Percentiles rank a stretch among this genome's conserved stretches.
Conservation (phyloP, 1,140 invertebrate species). For the Brachystomella parvula region DNA sequence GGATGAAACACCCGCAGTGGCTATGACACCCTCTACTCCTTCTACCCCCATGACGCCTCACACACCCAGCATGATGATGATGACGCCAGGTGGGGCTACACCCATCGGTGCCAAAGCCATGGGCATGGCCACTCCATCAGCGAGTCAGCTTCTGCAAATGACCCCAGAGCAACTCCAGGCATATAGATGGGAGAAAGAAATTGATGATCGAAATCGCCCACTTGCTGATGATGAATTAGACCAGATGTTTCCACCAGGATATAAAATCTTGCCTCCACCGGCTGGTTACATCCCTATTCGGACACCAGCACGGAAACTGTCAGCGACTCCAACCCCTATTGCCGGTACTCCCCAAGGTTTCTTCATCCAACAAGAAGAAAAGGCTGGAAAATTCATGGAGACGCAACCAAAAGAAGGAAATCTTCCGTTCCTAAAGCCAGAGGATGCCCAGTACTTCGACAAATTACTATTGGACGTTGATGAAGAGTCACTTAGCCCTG, state of each 20-base stretch:
- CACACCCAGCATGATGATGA: conserved; percentile 48
- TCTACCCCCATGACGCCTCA: conserved; percentile 50
- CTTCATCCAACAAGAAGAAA: conserved; percentile 83
- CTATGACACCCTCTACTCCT: conserved; percentile 56
- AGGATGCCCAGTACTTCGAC: conserved; percentile 99
- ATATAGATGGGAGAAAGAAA: conserved; percentile 97
- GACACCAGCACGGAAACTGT: conserved; percentile 92
- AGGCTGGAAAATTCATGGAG: conserved; percentile 79
- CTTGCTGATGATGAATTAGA: conserved; percentile 96
- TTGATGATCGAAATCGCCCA: conserved; percentile 93
- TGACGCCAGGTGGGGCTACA: conserved; percentile 70
- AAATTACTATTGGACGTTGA: conserved; percentile 96
- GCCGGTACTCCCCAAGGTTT: conserved; percentile 88
- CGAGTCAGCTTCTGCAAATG: conserved; percentile 90
- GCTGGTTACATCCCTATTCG: conserved; percentile 92
- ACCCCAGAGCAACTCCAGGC: conserved; percentile 98
- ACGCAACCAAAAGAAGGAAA: conserved; percentile 92
- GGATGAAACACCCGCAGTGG: conserved; percentile 90
- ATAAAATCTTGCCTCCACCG: conserved; percentile 93
- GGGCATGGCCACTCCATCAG: conserved; percentile 94
- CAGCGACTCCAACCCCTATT: conserved; percentile 95
- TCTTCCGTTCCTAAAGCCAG: conserved; percentile 97
- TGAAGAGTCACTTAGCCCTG: conserved; percentile 87
- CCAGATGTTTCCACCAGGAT: conserved; percentile 92
- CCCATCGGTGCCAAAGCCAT: conserved; percentile 94